Evolutionary conservation across 2,888 invertebrate species (phyloP), one percentile per base, ranked within the genome.

Genomic region (Agriopis marginaria): DNA sequence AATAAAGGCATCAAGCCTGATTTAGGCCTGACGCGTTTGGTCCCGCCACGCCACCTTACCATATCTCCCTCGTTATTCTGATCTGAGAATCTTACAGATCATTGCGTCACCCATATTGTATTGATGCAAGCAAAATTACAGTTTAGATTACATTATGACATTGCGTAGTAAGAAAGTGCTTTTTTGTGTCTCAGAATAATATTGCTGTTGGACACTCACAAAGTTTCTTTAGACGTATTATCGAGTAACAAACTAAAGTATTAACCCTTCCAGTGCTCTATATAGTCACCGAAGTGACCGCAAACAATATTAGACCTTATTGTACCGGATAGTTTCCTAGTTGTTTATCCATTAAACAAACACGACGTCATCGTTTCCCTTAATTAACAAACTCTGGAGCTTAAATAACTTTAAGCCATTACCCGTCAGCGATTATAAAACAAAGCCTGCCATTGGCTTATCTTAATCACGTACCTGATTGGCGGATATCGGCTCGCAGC

Each of bases 381-480:
- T 54, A 66, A 63, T 69, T 65, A 65, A 63, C 65, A 40, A 61
- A 63, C 54, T 54, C 59, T 14, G 56, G 12, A 54, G 66, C 62
- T 53, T 54, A 70, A 66, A 60, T 54, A 68, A 68, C 66, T 66
- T 55, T 63, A 66, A 70, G 70, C 66, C 66, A 66, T 70, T 70
- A 70, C 12, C 51, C 62, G 65, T 68, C 63, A 60, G 59, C 59
- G 50, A 55, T 65, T 62, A 63, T 42, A 55, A 70, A 70, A 70
- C 70, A 66, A 66, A 66, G 66, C 59, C 70, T 63, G 63, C 63
- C 66, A 59, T 61, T 53, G 66, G 66, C 66, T 70, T 63, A 66
- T 70, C 66, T 70, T 65, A 65, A 70, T 63, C 66, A 66, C 70
- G 66, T 53, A 65, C 62, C 70, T 70, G 70, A 70, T 70, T 66